These are phyloP conservation scores for Muscidifurax raptorellus DNA, from an alignment of 1,140 invertebrate species.

Conservation along the genomic window DNA sequence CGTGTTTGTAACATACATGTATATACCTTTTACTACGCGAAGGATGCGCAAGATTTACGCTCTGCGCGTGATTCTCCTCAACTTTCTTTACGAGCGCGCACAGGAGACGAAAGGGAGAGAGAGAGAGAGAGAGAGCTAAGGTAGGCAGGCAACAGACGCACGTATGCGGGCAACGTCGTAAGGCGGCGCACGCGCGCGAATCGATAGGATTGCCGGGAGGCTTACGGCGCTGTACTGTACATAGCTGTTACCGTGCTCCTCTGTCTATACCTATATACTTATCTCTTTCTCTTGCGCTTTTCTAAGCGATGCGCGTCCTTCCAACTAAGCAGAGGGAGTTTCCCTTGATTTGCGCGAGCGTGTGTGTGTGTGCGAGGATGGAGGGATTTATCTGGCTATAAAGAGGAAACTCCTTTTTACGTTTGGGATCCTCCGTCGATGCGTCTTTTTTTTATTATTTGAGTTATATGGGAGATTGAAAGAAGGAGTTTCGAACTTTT, in stretches of 20 bases:
- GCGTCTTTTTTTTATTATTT: neutral
- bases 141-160: too few species aligned
- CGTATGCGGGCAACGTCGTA: slow-evolving; percentile 23
- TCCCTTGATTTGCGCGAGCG: neutral
- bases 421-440: neutral
- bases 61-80: neutral
- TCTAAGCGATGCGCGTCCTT: slow-evolving; percentile 1
- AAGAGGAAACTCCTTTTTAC: neutral
- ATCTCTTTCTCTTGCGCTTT: neutral
- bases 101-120: too few species aligned
- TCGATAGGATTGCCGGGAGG: slow-evolving; percentile 32
- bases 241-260: neutral
- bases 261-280: neutral
- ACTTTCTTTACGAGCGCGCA: neutral
- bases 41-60: neutral
- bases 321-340: neutral
- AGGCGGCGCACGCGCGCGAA: slow-evolving; percentile 1
- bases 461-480: neutral
- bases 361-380: neutral
- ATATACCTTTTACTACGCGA: neutral
- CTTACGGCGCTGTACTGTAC: slow-evolving; percentile 3
- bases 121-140: neutral
- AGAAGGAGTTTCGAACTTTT: neutral
- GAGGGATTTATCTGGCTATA: neutral
- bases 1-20: neutral